Percentiles rank a stretch among this genome's conserved stretches.
Evolutionary conservation across 2,888 invertebrate genomes (phyloP).

Genomic region (Drosophila pseudotalamancana): DNA sequence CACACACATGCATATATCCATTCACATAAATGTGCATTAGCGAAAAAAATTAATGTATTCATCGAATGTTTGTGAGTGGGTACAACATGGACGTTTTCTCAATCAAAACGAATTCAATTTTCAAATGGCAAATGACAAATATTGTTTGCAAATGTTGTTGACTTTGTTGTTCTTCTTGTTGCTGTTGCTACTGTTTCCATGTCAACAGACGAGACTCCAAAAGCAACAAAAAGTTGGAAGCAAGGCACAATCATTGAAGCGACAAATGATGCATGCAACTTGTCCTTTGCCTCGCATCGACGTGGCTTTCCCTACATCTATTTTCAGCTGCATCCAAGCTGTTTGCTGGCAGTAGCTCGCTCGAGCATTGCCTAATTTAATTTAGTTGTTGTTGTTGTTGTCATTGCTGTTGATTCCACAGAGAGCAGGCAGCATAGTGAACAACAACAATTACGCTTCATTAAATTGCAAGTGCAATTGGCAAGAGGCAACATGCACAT

Average conservation of each 20-base stretch:
- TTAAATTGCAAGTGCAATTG: conserved; percentile 73
- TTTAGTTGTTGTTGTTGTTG: conserved; percentile 39
- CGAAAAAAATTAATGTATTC: conserved; percentile 29
- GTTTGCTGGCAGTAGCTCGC: conserved; percentile 22
- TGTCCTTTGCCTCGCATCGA: neutral
- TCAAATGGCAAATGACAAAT: conserved; percentile 42
- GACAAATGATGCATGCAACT: conserved; percentile 52
- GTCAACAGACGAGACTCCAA: conserved; percentile 51
- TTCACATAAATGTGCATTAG: conserved; percentile 24
- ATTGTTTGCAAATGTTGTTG: conserved; percentile 41
- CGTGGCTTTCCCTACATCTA: neutral
- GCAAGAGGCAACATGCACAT: conserved; percentile 59
- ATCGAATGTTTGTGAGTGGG: conserved; percentile 30
- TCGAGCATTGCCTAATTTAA: conserved; percentile 63
- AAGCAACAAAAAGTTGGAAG: conserved; percentile 34
- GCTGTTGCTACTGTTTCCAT: conserved; percentile 39
- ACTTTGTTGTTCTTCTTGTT: conserved; percentile 27
- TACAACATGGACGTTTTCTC: conserved; percentile 34
- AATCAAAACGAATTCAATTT: conserved; percentile 63
- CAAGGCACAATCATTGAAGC: conserved; percentile 49
- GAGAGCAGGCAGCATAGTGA: conserved; percentile 35
- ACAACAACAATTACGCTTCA: conserved; percentile 74
- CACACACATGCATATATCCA: neutral
- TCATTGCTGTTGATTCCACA: conserved; percentile 35
- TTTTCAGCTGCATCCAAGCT: neutral